Evolutionary conservation across 2,113 vertebrate species (phyloP), one percentile per base, ranked within the genome.

Genomic region (Todiramphus chloris): DNA sequence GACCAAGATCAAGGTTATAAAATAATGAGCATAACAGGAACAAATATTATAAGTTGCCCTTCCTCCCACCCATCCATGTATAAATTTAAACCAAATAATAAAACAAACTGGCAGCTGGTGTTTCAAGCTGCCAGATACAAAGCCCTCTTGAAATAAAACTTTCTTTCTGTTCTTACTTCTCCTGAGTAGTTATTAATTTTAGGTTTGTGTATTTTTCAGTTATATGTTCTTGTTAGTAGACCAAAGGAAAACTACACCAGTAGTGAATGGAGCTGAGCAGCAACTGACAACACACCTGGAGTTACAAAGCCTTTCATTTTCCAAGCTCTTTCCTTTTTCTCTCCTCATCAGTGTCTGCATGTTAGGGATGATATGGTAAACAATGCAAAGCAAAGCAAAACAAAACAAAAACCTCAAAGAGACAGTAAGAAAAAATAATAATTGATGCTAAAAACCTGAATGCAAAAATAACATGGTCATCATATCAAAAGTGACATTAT

Each of bases 41-140:
- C 85, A 93, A 77, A 93, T 93, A 93, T 89, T 96, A 39, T 95
- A 97, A 96, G 10, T 87, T 96, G 87, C 77, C 82, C 96, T 97
- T 88, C 94, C 87, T 97, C 94, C 96, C 70, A 94, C 88, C 74
- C 96, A 96, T 89, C 67, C 82, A 62, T 24, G 55, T 95, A 95
- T 97, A 97, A 97, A 97, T 98, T 97, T 97, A 97, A 97, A 96
- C 73, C 77, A 94, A 97, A 95, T 85, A 95, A 96, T 84, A 96
- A 97, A 97, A 83, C 86, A 96, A 96, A 92, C 63, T n/a, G 60
- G 88, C 96, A 97, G 96, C 91, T 98, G 96, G 86, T 93, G 77
- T 80, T 95, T 96, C 80, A 73, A 91, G 48, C 70, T 97, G 91
- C 95, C 96, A 97, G 73, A 55, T 95, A 63, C 60, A 66, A 95